phyloP scores from a whole-genome alignment of 2,888 invertebrate genomes.

The Panopea generosa region DNA sequence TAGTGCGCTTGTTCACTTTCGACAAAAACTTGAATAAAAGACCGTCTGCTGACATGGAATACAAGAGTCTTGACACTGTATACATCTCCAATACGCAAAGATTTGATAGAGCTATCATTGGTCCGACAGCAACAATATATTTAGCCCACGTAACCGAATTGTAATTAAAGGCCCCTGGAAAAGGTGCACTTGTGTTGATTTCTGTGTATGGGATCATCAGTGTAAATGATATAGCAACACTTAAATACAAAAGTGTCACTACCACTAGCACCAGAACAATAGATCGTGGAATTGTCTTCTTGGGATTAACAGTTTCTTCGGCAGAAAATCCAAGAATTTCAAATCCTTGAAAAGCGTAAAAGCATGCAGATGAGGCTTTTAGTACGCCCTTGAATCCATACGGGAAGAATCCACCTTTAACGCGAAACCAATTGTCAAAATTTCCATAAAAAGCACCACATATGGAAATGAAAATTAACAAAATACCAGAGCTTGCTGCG shows the following conservation, averaged over 20 bases:
- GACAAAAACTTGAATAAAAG: conserved; percentile 90
- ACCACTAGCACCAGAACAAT: conserved; percentile 74
- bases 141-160: conserved; percentile 78
- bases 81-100: conserved; percentile 91
- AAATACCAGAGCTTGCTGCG: conserved; percentile 80
- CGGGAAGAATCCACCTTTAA: conserved; percentile 79
- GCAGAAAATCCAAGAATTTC: conserved; percentile 85
- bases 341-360: conserved; percentile 85
- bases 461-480: conserved; percentile 83
- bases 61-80: conserved; percentile 93
- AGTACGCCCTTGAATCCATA: conserved; percentile 81
- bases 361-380: conserved; percentile 84
- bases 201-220: conserved; percentile 76
- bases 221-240: conserved; percentile 69
- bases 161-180: conserved; percentile 79
- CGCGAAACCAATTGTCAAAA: conserved; percentile 91
- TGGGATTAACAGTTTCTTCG: conserved; percentile 84
- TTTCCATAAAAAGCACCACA: conserved; percentile 94
- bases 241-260: conserved; percentile 76
- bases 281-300: conserved; percentile 84
- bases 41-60: conserved; percentile 96
- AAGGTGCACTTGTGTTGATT: conserved; percentile 78
- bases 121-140: conserved; percentile 77
- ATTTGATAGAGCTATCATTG: conserved; percentile 78
- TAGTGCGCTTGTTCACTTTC: conserved; percentile 91